phyloP scores from a whole-genome alignment of 2,113 vertebrate genomes.

The Nesogale talazaci region DNA sequence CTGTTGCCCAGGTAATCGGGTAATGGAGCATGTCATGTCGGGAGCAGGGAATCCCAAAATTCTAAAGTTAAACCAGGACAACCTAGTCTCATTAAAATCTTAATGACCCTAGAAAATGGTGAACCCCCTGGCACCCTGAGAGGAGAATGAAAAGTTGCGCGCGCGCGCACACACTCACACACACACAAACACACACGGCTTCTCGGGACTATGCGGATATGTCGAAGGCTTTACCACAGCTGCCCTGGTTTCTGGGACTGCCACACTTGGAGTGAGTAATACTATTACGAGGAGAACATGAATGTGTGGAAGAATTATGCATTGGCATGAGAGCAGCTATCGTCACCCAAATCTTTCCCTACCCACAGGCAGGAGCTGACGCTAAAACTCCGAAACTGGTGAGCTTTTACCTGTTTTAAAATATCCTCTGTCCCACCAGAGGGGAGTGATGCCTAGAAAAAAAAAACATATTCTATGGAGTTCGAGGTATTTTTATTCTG shows the following conservation, averaged over 20 bases:
- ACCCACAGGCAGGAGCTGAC: not conserved
- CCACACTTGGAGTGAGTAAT: not conserved
- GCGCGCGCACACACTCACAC: not conserved
- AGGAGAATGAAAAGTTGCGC: slow-evolving; percentile 58
- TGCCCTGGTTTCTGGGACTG: not conserved
- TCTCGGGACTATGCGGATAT: not conserved
- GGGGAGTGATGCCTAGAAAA: too few relatives aligned
- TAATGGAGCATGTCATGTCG: slow-evolving; percentile 73
- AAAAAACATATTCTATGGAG: too few relatives aligned
- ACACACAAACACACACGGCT: not conserved
- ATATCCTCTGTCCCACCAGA: too few relatives aligned
- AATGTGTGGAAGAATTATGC: not conserved
- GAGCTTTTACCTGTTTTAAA: too few relatives aligned
- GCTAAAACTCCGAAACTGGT: not conserved
- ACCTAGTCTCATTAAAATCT: slow-evolving; percentile 76
- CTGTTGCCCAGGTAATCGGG: slow-evolving; percentile 76
- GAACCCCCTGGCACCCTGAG: slow-evolving; percentile 69
- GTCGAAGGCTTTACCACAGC: not conserved
- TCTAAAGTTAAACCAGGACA: slow-evolving; percentile 67
- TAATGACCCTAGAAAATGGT: slow-evolving; percentile 70
- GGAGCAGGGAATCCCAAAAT: slow-evolving; percentile 74
- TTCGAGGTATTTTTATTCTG: too few relatives aligned
- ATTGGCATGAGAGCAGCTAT: not conserved
- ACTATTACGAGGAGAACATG: not conserved
- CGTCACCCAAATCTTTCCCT: not conserved